A percentile compares a stretch with the other conserved stretches of the same genome.
These are phyloP conservation scores for Chaetodon trifascialis DNA, from an alignment of 2,113 vertebrate species.

Conservation along the genomic window DNA sequence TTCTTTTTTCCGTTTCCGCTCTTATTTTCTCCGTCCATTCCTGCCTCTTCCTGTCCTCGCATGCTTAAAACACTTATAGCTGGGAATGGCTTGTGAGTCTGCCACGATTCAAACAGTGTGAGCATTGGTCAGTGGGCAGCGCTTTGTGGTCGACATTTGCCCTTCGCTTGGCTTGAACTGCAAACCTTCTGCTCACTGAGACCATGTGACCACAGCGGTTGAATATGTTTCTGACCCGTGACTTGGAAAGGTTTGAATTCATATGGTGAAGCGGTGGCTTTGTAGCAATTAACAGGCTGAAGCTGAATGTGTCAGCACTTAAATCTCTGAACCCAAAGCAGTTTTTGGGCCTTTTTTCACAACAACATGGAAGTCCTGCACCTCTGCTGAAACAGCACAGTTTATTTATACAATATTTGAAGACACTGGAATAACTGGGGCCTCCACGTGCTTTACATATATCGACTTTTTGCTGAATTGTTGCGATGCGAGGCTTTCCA, in stretches of 20 bases:
- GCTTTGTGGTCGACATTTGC: conserved; percentile 46
- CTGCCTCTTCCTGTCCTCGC: background rate
- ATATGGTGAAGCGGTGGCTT: conserved; percentile 39
- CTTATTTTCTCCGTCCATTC: background rate
- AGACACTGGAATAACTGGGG: no score
- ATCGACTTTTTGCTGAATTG: no score
- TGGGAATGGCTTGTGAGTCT: conserved; percentile 7
- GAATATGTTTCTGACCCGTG: conserved; percentile 53
- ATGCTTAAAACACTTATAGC: background rate
- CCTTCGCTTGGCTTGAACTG: conserved; percentile 54
- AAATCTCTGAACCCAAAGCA: no score
- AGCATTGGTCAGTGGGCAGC: conserved; percentile 40
- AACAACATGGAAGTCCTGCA: no score
- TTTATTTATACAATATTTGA: no score
- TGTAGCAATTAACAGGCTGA: conserved; percentile 18
- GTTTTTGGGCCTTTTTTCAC: no score
- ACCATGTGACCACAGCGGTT: conserved; percentile 58
- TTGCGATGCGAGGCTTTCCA: no score
- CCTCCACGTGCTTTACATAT: no score
- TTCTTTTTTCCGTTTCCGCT: background rate
- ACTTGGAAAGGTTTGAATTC: conserved; percentile 56
- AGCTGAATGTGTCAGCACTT: conserved; percentile 13
- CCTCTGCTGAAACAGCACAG: no score
- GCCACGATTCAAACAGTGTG: conserved; percentile 44
- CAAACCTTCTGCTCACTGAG: conserved; percentile 63